These are phyloP conservation scores for Drosophila rubida DNA, from an alignment of 2,888 invertebrate species.

Conservation along the genomic window DNA sequence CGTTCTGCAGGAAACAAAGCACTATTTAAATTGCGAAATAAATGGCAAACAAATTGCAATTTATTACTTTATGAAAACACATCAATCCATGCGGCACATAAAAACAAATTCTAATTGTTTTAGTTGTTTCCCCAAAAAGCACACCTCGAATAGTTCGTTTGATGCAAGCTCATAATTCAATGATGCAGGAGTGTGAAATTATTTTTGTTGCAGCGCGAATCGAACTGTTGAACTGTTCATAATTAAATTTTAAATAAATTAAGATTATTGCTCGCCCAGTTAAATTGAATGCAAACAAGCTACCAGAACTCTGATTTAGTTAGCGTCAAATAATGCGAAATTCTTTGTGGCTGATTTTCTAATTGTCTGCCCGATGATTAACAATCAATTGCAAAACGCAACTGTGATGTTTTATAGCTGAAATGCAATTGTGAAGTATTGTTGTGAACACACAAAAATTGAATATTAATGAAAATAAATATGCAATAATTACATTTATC, in stretches of 20 bases:
- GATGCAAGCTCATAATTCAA: constrained; percentile 35
- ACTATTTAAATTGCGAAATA: constrained; percentile 43
- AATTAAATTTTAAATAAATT: constrained; percentile 14
- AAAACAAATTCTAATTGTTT: constrained; percentile 42
- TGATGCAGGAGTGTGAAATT: constrained; percentile 43
- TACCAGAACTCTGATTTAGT: neutral
- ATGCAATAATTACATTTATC: neutral
- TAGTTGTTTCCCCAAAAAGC: neutral
- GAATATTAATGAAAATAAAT: too few species aligned
- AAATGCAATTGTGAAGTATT: neutral
- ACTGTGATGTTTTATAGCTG: neutral
- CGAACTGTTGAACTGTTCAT: neutral
- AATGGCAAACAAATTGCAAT: constrained; percentile 51
- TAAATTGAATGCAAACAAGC: neutral
- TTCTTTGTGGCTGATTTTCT: neutral
- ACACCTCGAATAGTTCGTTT: neutral
- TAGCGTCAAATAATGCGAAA: neutral
- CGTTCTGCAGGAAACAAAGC: constrained; percentile 1
- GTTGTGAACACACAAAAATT: too few species aligned
- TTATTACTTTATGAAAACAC: constrained; percentile 45
- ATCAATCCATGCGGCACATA: constrained; percentile 16
- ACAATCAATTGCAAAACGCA: neutral
- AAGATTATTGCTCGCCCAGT: neutral
- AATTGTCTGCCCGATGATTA: neutral
- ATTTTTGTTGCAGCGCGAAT: constrained; percentile 8